phyloP scores from a whole-genome alignment of 2,113 vertebrate species.

The Falco punctatus region DNA sequence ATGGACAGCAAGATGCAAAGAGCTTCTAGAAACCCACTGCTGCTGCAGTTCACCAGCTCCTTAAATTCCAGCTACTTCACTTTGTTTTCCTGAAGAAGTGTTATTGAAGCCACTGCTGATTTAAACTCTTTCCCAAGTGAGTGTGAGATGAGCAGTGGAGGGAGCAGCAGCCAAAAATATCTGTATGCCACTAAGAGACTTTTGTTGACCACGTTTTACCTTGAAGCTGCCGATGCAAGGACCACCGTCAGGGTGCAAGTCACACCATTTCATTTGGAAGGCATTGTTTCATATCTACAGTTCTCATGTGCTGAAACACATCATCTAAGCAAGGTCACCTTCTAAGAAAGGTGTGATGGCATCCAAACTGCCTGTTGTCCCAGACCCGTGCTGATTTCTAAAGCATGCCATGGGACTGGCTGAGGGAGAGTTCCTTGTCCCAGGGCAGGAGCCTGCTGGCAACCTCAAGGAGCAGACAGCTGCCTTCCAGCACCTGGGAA shows the following conservation, averaged over 20 bases:
- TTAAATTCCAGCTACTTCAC: background rate
- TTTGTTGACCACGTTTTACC: background rate
- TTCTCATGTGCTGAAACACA: rapidly evolving
- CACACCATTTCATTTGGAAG: background rate
- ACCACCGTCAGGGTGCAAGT: background rate
- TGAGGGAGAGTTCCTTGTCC: background rate
- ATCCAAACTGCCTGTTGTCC: background rate
- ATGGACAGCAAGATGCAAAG: background rate
- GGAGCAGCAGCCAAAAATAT: background rate
- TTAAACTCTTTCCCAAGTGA: background rate
- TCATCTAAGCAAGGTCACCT: background rate
- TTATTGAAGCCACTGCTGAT: background rate
- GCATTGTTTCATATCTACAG: background rate
- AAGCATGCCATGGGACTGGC: background rate
- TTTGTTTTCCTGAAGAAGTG: background rate
- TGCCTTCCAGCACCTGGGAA: background rate
- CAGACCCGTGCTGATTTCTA: background rate
- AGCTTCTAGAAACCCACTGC: background rate
- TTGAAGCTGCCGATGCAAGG: background rate
- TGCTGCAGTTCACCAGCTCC: background rate
- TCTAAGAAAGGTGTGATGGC: background rate
- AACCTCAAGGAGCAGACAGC: background rate
- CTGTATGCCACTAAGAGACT: no score
- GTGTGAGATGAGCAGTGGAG: background rate
- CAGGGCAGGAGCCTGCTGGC: background rate